These are phyloP conservation scores for Etheostoma spectabile DNA, from an alignment of 2,113 vertebrate species.

Conservation along the genomic window DNA sequence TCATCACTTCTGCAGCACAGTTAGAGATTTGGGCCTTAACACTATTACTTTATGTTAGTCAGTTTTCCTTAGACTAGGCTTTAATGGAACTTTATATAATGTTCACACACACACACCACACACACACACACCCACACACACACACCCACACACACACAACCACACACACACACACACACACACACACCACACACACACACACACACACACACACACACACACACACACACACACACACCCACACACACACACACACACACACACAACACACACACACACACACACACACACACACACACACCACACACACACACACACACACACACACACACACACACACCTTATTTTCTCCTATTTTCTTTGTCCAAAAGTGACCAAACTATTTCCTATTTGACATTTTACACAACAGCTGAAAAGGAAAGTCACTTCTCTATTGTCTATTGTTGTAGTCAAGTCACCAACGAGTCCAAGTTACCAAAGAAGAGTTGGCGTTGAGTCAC, in stretches of 20 bases:
- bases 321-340: neutral
- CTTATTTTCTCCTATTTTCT: neutral
- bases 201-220: neutral
- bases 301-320: neutral
- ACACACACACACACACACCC: neutral
- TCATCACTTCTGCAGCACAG: constrained; percentile 30
- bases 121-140: neutral
- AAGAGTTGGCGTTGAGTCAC: no score
- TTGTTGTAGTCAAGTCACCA: no score
- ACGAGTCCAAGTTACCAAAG: no score
- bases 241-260: neutral
- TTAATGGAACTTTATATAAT: constrained; percentile 11
- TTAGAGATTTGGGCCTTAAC: constrained; percentile 19
- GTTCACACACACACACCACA: neutral
- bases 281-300: neutral
- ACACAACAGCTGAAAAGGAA: constrained; percentile 5
- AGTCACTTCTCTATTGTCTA: neutral
- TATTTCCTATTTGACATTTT: constrained; percentile 1
- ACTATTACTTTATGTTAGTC: neutral
- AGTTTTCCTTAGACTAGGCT: neutral
- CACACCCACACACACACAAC: neutral
- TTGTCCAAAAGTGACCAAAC: constrained; percentile 4
- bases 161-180: neutral
- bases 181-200: neutral
- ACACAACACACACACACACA: neutral